Base-by-base conservation (phyloP, 2,113 vertebrate genomes). In the Antechinus flavipes region DNA sequence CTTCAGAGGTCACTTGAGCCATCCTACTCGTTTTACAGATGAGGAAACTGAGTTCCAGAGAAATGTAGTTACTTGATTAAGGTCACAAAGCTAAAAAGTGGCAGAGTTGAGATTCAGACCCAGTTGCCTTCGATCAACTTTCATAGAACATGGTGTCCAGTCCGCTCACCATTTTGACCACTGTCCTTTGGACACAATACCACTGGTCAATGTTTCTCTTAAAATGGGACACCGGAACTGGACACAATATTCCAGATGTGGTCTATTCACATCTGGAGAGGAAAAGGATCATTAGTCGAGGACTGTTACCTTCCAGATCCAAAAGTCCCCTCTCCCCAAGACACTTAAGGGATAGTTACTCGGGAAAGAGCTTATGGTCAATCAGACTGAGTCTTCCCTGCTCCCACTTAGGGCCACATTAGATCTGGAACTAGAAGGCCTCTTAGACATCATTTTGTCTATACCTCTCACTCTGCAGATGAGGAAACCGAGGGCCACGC, bases 401-500 rank as follows among this genome's bases (percentile, higher is more conserved):
- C 50, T 47, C 27, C 30, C 3, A 0, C 76, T 9, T 24, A 10
- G 2, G 54, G 52, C 11, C 52, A 24, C 53, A 42, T 42, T 76
- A 19, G 16, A 19, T 42, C 16, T 42, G 19, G 19, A 23, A 1
- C n/a, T 42, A 1, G 16, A 42, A 23, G 7, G n/a, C 6, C 35
- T 42, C n/a, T 42, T n/a, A 84, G 19, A 22, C 47, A 24, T 11
- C 11, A 3, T 84, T 54, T 46, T 61, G 52, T 95, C 11, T 35
- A 52, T 23, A 16, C 0, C 0, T 89, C 25, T 16, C 0, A 0
- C 42, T 47, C 53, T 54, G 9, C 2, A 7, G 25, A 23, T 2
- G n/a, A 19, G 50, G n/a, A 56, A 0, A 0, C 26, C 46, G 93
- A 54, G 27, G 91, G 52, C 26, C 93, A 91, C 54, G 14, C 56